Evolutionary conservation across 2,113 vertebrate genomes (phyloP), one percentile per base, ranked within the genome.

Genomic region (Hymenochirus boettgeri): DNA sequence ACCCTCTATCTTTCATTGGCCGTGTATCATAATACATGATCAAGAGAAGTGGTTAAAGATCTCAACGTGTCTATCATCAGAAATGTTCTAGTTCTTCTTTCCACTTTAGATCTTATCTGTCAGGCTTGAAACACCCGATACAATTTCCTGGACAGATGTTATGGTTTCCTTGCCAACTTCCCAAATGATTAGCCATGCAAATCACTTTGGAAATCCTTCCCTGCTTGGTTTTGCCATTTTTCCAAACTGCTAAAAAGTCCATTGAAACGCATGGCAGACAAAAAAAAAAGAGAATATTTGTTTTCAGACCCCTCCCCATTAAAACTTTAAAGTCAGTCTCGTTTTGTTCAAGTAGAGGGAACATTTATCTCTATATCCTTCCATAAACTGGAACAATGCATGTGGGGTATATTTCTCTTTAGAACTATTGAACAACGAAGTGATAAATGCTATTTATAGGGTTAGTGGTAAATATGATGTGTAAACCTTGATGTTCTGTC

Each of bases 101-200:
- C 65, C 65, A 69, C 65, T 69, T 69, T 57, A 69, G 65, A 69
- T 69, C 56, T 69, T 69, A 69, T 69, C 65, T 60, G 24, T 45
- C 56, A 17, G 35, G 33, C 56, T 60, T 42, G 65, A 69, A 69
- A 69, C 65, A 69, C 31, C 18, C 47, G 57, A 69, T 69, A 48
- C n/a, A 23, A 26, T 69, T 69, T 69, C 65, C 65, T 23, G 48
- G 56, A 60, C 50, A 37, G 57, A 69, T 60, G 65, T 69, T 57
- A 60, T 53, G 52, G 65, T 69, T 69, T 59, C 57, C 31, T 39
- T 69, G 64, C 65, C 65, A 69, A 24, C 56, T 69, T 69, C 56
- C 65, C 65, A 69, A 69, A 69, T 60, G 65, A 69, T 60, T 69
- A 69, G 53, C 56, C 56, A 60, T 60, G 65, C 65, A 69, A 69